Conservation (phyloP, 2,113 vertebrate species). For the Muscicapa adusta region DNA sequence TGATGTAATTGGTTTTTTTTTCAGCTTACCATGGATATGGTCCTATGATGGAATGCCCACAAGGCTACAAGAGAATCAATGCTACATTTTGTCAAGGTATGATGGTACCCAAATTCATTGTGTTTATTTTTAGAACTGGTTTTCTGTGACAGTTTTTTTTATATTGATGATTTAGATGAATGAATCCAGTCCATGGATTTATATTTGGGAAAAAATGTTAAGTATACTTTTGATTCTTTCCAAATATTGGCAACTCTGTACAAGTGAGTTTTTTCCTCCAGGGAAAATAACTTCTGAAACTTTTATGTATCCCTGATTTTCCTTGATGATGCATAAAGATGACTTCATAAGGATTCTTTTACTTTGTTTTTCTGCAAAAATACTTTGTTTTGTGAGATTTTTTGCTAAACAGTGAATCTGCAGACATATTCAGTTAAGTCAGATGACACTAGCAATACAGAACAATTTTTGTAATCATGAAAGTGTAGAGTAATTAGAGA, state of each 20-base stretch:
- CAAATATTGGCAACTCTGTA: background rate
- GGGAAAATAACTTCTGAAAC: background rate
- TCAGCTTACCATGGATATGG: slow-evolving; percentile 81
- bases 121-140: background rate
- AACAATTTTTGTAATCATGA: background rate
- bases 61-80: slow-evolving; percentile 91
- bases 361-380: background rate
- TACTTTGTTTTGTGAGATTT: background rate
- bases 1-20: background rate
- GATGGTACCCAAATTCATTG: background rate
- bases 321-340: background rate
- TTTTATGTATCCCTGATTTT: background rate
- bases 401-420: background rate
- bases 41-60: slow-evolving; percentile 86
- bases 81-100: slow-evolving; percentile 93
- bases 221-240: background rate
- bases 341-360: background rate
- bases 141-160: background rate
- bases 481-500: background rate
- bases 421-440: background rate
- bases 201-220: background rate
- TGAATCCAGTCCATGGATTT: background rate
- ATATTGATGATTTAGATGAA: background rate
- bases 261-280: background rate
- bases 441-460: background rate